Base-by-base conservation (phyloP, 2,113 vertebrate species). In the Pimephales promelas region DNA sequence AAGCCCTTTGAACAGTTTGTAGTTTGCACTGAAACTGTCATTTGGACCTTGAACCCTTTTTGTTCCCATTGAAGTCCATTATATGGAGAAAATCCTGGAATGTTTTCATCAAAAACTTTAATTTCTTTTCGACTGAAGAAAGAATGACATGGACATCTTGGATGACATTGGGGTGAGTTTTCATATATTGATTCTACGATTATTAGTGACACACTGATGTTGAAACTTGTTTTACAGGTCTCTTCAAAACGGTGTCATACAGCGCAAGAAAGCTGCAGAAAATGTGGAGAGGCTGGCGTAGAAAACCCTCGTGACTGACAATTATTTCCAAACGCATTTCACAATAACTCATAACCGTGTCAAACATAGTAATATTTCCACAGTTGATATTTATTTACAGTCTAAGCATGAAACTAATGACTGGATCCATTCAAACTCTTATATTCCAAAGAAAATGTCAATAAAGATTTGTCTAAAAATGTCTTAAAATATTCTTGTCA, bases 211-310 rank as follows among this genome's bases (percentile, higher is more conserved):
- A 4, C 34, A 4, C 20, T 52, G 40, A 13, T 10, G 16, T 52
- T 79, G n/a, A 40, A 43, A 13, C 40, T 87, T 6, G 88, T 83
- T 54, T 84, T 87, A 71, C 86, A 98, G 98, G 98, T 8, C 26
- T 96, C 79, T 93, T 95, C 93, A 99, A 98, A 85, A 95, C 96
- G 0, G 2, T 97, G 85, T 91, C 90, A 1, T 99, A 99, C 86
- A 96, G 97, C 89, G 90, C 93, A 28, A 96, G 93, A 88, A 99
- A 99, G 90, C 90, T 99, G 31, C 87, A 91, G 72, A 99, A 98
- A 93, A 99, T 99, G 97, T 94, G 96, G 91, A 97, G 92, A 85
- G 97, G 97, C 75, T 96, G 95, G 94, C 89, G 95, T 82, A 95
- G 90, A 90, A 96, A 95, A 91, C 85, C 92, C 0, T 86, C 91